Base-by-base conservation (phyloP, 2,888 invertebrate genomes). In the Scaptomyza caliginosa region DNA sequence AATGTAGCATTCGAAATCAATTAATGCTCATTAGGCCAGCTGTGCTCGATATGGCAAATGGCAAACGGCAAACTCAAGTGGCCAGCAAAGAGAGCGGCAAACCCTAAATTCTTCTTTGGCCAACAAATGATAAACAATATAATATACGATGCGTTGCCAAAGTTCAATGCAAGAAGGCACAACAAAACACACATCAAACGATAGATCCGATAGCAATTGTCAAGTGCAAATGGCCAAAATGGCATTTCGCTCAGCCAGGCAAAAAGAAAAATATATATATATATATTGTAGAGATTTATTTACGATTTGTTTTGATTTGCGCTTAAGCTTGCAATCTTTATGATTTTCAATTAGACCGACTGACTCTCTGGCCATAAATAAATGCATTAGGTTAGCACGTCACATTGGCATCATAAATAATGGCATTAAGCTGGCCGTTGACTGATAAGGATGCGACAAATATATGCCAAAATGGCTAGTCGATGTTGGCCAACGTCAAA, bases 301-400 rank as follows among this genome's bases (percentile, higher is more conserved):
- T 78, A 83, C 74, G 81, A 78, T 82, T 82, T 82, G 77, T 82
- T 82, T 83, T 82, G 81, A 78, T 82, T 81, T 51, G 57, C 19
- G 7, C 42, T 43, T 34, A 13, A 28, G 19, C 4, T 42, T 42
- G 4, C 73, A 77, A 82, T 80, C 82, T 82, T 75, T 82, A 82
- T 63, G 82, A 67, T 67, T 65, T 60, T 58, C 65, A 74, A 74
- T 71, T 64, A 74, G 67, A 23, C 58, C 58, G 58, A 40, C 40
- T 26, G 58, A 40, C 40, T 26, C 26, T 38, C 17, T 50, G 40
- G 46, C 55, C 50, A 76, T 81, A 81, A 80, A 81, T 30, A 6
- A 45, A 24, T 56, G 46, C 10, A 39, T 36, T 45, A 54, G 17
- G 30, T 13, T 62, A 43, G 60, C 46, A 50, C 40, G 58, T 43